phyloP scores from a whole-genome alignment of 92 coral and sea anemone species.

The Umimayanthus kanabou region DNA sequence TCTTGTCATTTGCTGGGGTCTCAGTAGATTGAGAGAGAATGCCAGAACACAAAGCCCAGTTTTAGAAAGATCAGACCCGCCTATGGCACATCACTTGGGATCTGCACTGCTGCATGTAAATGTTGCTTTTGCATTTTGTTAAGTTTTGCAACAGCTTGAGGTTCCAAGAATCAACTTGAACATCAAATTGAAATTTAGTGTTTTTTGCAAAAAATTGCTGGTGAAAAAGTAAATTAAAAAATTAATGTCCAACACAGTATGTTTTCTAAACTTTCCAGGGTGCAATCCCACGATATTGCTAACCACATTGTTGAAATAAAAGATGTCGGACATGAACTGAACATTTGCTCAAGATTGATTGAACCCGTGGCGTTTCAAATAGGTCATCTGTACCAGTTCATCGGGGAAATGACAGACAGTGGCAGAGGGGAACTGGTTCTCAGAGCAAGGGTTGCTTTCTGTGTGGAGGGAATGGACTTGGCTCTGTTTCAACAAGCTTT shows the following conservation, averaged over 20 bases:
- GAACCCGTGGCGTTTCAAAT: slow-evolving; percentile 82
- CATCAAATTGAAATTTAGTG: background rate
- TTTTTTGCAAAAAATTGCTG: background rate
- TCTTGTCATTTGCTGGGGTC: too few species aligned
- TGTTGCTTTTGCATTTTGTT: too few species aligned
- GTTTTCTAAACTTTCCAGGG: slow-evolving; percentile 47
- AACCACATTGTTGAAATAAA: slow-evolving; percentile 63
- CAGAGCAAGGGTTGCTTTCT: slow-evolving; percentile 69
- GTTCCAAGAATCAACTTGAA: too few species aligned
- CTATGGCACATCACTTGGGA: too few species aligned
- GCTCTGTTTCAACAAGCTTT: slow-evolving; percentile 74
- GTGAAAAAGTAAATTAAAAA: too few species aligned
- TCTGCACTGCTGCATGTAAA: too few species aligned
- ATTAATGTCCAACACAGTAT: background rate
- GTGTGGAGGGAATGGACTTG: slow-evolving; percentile 82
- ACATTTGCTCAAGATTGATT: slow-evolving; percentile 66
- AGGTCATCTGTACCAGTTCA: slow-evolving; percentile 79
- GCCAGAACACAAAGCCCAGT: too few species aligned
- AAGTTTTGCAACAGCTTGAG: too few species aligned
- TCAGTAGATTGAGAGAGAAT: too few species aligned
- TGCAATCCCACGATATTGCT: slow-evolving; percentile 64
- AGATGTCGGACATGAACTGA: slow-evolving; percentile 61
- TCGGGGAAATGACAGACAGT: slow-evolving; percentile 58
- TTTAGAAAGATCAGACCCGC: too few species aligned
- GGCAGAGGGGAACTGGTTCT: slow-evolving; percentile 44